Percentiles rank a stretch among this genome's conserved stretches.
These are phyloP conservation scores for Hippopotamyrus pictus DNA, from an alignment of 2,797 vertebrate species.

Conservation along the genomic window DNA sequence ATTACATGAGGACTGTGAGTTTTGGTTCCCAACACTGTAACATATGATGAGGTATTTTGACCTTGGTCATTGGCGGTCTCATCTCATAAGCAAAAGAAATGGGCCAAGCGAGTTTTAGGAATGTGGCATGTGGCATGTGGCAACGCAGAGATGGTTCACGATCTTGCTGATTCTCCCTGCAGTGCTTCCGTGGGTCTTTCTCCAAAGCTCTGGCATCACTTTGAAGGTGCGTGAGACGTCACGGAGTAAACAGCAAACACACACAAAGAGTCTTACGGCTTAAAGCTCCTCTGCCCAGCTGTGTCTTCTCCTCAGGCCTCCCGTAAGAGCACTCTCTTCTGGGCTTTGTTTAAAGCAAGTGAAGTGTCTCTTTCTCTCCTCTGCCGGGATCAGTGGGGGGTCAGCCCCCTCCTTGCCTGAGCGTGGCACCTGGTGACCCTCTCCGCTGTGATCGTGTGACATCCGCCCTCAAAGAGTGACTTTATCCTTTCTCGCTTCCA, in stretches of 20 bases:
- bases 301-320: not conserved
- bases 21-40: not conserved
- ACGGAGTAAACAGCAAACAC: not conserved
- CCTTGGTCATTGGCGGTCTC: not conserved
- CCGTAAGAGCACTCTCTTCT: conserved; percentile 22
- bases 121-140: not conserved
- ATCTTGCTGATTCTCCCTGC: not conserved
- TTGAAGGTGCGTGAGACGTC: not conserved
- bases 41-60: not conserved
- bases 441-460: conserved; percentile 42
- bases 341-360: conserved; percentile 42
- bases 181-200: not conserved
- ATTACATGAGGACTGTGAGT: not conserved
- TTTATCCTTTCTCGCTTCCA: not conserved
- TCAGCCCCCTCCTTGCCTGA: conserved; percentile 42
- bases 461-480: not conserved
- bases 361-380: conserved; percentile 41
- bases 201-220: not conserved
- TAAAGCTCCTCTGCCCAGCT: not conserved
- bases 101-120: not conserved
- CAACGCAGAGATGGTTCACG: not conserved
- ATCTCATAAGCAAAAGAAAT: not conserved
- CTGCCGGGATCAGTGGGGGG: conserved; percentile 55
- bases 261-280: not conserved
- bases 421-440: conserved; percentile 52